These are phyloP conservation scores for Heliconius sara DNA, from an alignment of 2,888 invertebrate species.

Conservation along the genomic window DNA sequence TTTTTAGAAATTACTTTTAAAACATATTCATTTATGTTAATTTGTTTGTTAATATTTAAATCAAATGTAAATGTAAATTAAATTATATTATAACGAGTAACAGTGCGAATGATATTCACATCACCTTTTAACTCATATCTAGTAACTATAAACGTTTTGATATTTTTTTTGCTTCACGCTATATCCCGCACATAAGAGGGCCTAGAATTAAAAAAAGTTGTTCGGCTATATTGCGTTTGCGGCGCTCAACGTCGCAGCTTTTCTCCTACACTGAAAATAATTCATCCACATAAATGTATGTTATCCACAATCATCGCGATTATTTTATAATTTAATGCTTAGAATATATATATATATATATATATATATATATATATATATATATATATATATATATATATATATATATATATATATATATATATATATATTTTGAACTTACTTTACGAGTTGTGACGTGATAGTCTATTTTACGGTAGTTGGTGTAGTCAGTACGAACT, in stretches of 20 bases:
- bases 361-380: too few relatives aligned
- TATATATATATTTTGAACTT: neutral
- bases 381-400: neutral
- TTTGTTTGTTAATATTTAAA: neutral
- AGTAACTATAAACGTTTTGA: neutral
- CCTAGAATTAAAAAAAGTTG: too few relatives aligned
- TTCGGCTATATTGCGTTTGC: too few relatives aligned
- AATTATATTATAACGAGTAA: neutral
- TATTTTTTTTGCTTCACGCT: too few relatives aligned
- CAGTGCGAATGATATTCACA: neutral
- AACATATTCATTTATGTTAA: neutral
- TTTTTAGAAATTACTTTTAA: neutral
- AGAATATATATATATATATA: neutral
- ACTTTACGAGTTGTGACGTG: neutral
- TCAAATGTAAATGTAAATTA: neutral
- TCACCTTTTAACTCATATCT: neutral
- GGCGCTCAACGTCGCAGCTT: too few relatives aligned
- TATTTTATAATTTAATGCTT: neutral
- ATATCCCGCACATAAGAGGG: too few relatives aligned
- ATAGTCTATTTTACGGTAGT: neutral
- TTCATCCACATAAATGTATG: too few relatives aligned
- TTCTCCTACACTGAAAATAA: too few relatives aligned
- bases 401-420: too few relatives aligned
- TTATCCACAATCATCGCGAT: too few relatives aligned
- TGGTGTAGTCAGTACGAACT: slow-evolving; percentile 12